Conservation (phyloP, 30 jellyfish, hydroid and myxozoan genomes). For the Cassiopea xamachana region DNA sequence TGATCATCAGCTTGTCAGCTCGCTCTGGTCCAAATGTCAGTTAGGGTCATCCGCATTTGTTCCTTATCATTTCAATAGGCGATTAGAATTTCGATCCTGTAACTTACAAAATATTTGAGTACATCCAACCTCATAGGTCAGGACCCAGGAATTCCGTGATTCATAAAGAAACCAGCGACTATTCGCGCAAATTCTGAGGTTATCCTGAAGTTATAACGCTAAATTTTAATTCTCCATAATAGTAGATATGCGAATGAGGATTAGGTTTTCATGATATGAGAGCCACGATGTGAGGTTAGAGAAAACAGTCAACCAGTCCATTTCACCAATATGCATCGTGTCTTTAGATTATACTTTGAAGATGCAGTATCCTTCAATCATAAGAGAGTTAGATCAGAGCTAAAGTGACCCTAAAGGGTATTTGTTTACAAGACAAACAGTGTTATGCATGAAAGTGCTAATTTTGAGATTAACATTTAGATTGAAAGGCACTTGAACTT, state of each 20-base stretch:
- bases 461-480: no score
- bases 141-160: slow-evolving; percentile 50
- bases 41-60: slow-evolving; percentile 51
- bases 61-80: slow-evolving; percentile 41
- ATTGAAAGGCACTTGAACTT: no score
- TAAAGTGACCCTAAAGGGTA: no score
- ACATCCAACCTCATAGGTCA: slow-evolving; percentile 50
- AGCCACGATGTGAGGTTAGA: neutral
- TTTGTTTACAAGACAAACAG: no score
- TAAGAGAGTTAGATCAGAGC: no score
- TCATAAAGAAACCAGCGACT: neutral
- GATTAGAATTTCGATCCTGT: slow-evolving; percentile 39
- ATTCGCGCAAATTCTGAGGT: slow-evolving; percentile 4
- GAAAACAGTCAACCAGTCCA: neutral
- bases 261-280: slow-evolving; percentile 4
- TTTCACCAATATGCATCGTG: no score
- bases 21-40: slow-evolving; percentile 3
- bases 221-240: neutral
- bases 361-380: neutral
- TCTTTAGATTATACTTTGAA: neutral
- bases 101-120: slow-evolving; percentile 33
- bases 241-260: slow-evolving; percentile 7
- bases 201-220: neutral
- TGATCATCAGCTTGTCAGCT: slow-evolving; percentile 13
- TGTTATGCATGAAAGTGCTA: no score